phyloP scores from a whole-genome alignment of 2,113 vertebrate species.

The Myotis brandtii region DNA sequence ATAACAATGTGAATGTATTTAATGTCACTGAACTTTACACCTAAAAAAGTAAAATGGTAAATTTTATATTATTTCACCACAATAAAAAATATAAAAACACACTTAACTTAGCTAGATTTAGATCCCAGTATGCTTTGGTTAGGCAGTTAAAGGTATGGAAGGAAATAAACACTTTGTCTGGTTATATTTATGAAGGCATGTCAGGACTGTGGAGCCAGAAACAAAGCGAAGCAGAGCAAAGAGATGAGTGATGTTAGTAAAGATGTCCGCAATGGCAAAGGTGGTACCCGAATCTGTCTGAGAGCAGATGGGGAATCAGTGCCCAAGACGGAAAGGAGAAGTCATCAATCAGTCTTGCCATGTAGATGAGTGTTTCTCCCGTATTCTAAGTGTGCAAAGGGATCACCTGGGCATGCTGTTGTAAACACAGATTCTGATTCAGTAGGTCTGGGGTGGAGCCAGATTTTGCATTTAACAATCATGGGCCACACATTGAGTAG shows the following conservation, averaged over 20 bases:
- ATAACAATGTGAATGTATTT: background rate
- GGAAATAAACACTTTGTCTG: background rate
- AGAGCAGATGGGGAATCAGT: conserved; percentile 20
- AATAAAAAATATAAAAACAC: background rate
- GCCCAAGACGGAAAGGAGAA: background rate
- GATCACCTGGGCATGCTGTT: background rate
- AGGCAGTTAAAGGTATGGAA: background rate
- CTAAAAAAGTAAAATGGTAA: conserved; percentile 10
- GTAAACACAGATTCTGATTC: background rate
- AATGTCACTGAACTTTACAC: background rate
- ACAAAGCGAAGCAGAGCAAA: conserved; percentile 35
- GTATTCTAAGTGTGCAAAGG: background rate
- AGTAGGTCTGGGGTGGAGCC: background rate
- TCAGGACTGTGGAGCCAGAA: background rate
- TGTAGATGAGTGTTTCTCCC: background rate
- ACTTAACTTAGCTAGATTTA: background rate
- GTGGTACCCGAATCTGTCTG: background rate
- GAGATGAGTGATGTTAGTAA: background rate
- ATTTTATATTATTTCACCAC: background rate
- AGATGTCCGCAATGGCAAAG: background rate
- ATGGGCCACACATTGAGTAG: background rate
- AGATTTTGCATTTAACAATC: background rate
- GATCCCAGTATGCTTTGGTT: background rate
- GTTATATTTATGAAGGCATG: conserved; percentile 36
- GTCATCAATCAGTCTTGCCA: background rate